A percentile compares a stretch with the other conserved stretches of the same genome.
These are phyloP conservation scores for Rhabditophanes sp. DNA, from an alignment of 2,888 invertebrate species.

Conservation along the genomic window DNA sequence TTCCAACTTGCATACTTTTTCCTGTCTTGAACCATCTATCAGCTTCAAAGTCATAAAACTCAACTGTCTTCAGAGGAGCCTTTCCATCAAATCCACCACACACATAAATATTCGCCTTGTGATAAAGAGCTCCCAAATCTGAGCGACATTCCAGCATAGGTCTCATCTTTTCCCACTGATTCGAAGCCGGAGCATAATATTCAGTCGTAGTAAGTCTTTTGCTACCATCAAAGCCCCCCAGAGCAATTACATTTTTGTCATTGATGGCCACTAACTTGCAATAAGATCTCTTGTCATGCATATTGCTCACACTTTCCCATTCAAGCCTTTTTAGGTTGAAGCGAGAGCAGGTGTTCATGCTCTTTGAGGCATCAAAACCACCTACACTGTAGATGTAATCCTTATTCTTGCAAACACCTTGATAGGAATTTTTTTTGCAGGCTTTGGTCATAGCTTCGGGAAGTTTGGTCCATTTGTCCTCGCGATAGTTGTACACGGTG, in stretches of 20 bases:
- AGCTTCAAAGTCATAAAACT: slow-evolving; percentile 8
- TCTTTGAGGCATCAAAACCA: slow-evolving; percentile 11
- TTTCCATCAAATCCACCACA: slow-evolving; percentile 14
- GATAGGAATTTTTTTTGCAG: no score
- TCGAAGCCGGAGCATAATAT: slow-evolving; percentile 11
- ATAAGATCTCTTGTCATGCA: slow-evolving; percentile 10
- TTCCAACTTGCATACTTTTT: slow-evolving; percentile 6
- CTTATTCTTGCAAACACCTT: background rate
- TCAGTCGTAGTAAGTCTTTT: slow-evolving; percentile 9
- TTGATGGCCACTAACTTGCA: slow-evolving; percentile 8
- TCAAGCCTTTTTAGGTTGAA: slow-evolving; percentile 6
- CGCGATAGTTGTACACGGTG: slow-evolving; percentile 12
- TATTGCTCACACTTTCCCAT: no score
- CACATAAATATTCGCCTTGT: no score
- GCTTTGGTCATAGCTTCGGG: no score
- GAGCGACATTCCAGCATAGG: no score
- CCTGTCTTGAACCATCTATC: slow-evolving; percentile 7
- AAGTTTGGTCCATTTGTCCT: slow-evolving; percentile 11
- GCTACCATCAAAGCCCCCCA: slow-evolving; percentile 12
- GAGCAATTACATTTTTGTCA: slow-evolving; percentile 7
- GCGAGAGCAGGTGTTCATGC: slow-evolving; percentile 11
- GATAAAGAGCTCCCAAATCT: no score
- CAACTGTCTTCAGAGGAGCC: slow-evolving; percentile 9
- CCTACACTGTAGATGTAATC: slow-evolving; percentile 11
- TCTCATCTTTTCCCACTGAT: no score